Conservation (phyloP, 2,113 vertebrate species). For the Micromys minutus region DNA sequence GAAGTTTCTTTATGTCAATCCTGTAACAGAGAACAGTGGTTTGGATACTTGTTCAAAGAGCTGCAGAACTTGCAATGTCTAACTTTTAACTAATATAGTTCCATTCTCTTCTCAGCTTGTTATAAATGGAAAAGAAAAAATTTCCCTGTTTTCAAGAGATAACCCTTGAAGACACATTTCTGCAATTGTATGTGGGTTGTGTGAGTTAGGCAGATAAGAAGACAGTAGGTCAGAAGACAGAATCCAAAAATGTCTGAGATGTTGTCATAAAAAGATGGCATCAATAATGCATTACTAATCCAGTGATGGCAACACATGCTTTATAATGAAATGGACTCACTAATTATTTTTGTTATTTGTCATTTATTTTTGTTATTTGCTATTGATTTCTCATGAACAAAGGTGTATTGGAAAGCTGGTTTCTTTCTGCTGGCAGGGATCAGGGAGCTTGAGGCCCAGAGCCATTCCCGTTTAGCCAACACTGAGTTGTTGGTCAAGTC, state of each 20-base stretch:
- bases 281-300: no score
- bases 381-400: not conserved
- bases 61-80: no score
- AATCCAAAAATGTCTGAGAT: not conserved
- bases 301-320: not conserved
- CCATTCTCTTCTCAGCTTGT: not conserved
- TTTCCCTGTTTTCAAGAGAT: not conserved
- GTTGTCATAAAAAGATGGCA: not conserved
- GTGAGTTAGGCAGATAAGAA: not conserved
- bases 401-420: not conserved
- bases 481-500: not conserved
- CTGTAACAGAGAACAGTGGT: not conserved
- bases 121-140: not conserved
- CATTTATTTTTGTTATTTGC: not conserved
- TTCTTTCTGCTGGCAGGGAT: not conserved
- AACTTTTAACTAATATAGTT: fast-evolving
- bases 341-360: not conserved
- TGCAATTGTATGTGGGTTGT: not conserved
- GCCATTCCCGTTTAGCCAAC: not conserved
- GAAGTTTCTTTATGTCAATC: not conserved
- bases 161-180: not conserved
- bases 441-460: fast-evolving
- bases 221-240: not conserved
- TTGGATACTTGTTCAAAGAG: not conserved
- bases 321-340: not conserved